Percentiles rank a stretch among this genome's conserved stretches.
Evolutionary conservation across 2,113 vertebrate species (phyloP).

Genomic region (Oxygymnocypris stewartii): DNA sequence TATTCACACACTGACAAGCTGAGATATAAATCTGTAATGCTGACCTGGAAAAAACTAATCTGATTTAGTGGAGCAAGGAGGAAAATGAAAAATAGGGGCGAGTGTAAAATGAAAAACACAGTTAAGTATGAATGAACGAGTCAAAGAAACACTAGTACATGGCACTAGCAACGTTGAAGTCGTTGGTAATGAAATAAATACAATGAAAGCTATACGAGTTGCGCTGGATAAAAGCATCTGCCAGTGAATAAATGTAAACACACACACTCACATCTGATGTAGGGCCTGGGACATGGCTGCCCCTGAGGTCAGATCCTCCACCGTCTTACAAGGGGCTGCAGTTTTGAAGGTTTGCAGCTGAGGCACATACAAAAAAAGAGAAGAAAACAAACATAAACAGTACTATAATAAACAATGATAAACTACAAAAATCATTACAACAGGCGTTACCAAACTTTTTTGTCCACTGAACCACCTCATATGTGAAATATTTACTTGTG

Average conservation of each 20-base stretch:
- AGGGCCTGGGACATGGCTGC: constrained; percentile 91
- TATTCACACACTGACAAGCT: constrained; percentile 37
- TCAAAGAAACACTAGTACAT: background rate
- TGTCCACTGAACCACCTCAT: background rate
- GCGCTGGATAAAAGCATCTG: background rate
- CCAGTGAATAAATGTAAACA: background rate
- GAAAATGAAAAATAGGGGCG: no score
- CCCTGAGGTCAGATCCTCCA: constrained; percentile 85
- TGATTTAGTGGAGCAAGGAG: background rate
- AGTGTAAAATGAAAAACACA: constrained; percentile 2
- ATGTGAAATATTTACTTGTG: background rate
- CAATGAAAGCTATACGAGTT: background rate
- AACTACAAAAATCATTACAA: background rate
- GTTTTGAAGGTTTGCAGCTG: constrained; percentile 94
- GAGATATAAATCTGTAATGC: constrained; percentile 43
- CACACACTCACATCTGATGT: constrained; percentile 93
- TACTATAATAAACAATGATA: background rate
- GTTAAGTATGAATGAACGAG: background rate
- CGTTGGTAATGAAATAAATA: background rate
- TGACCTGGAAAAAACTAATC: background rate
- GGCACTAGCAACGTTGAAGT: background rate
- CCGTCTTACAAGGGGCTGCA: constrained; percentile 82
- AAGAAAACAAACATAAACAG: background rate
- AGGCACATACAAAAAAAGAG: constrained; percentile 24
- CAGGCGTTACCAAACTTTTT: background rate